phyloP scores from a whole-genome alignment of 2,797 vertebrate species.

The Cuniculus paca region DNA sequence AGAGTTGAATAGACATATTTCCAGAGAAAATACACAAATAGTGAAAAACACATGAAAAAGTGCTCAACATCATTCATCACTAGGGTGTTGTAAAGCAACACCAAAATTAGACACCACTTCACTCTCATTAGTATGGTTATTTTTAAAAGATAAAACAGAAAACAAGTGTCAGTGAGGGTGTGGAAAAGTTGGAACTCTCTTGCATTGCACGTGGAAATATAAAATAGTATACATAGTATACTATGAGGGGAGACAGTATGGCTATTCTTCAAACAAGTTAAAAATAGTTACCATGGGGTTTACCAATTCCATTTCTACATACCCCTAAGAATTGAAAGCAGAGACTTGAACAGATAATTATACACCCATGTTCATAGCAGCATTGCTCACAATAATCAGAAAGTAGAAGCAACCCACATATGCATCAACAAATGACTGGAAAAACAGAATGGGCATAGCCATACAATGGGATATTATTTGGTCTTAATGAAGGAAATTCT shows the following conservation, averaged over 20 bases:
- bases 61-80: background rate
- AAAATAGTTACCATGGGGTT: background rate
- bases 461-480: background rate
- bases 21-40: background rate
- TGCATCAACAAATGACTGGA: background rate
- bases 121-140: background rate
- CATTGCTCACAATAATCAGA: background rate
- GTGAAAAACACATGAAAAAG: background rate
- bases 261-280: background rate
- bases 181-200: background rate
- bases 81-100: background rate
- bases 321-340: background rate
- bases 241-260: background rate
- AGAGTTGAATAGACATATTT: background rate
- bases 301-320: background rate
- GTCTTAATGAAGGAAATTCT: constrained; percentile 1
- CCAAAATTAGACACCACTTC: background rate
- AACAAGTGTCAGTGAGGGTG: background rate
- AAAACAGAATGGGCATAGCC: background rate
- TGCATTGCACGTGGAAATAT: background rate
- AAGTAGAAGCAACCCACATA: background rate
- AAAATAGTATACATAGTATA: background rate
- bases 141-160: background rate
- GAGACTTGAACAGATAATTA: background rate
- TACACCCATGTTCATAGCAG: background rate